A percentile compares a stretch with the other conserved stretches of the same genome.
These are phyloP conservation scores for Keiferia lycopersicella DNA, from an alignment of 2,888 invertebrate species.

Conservation along the genomic window DNA sequence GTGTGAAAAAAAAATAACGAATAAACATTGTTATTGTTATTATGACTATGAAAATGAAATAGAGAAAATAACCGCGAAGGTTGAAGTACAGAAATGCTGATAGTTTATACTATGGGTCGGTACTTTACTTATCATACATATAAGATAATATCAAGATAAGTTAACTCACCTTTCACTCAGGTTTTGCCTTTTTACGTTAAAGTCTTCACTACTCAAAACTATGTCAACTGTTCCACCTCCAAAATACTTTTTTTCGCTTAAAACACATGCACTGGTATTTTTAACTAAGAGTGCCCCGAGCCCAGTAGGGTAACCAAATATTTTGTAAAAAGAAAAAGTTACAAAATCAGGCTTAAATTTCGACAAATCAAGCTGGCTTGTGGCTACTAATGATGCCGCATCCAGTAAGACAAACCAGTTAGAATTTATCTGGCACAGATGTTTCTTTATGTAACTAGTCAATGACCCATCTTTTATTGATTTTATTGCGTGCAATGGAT, in stretches of 20 bases:
- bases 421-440: constrained; percentile 62
- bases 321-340: constrained; percentile 96
- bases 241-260: constrained; percentile 88
- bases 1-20: too few species aligned
- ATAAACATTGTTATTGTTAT: too few species aligned
- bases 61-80: too few species aligned
- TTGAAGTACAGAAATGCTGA: too few species aligned
- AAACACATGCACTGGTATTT: constrained; percentile 81
- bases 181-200: constrained; percentile 85
- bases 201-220: constrained; percentile 86
- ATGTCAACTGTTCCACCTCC: constrained; percentile 97
- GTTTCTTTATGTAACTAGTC: constrained; percentile 62
- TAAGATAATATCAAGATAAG: neutral
- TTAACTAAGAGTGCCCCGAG: constrained; percentile 93
- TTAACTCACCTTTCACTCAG: constrained; percentile 86
- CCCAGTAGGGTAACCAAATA: constrained; percentile 97
- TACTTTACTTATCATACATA: too few species aligned
- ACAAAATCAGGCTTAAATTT: constrained; percentile 92
- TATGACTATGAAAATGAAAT: too few species aligned
- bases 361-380: constrained; percentile 88
- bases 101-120: too few species aligned
- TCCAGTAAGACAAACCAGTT: constrained; percentile 91
- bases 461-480: constrained; percentile 82
- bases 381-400: constrained; percentile 91
- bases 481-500: constrained; percentile 88